phyloP scores from a whole-genome alignment of 2,888 invertebrate genomes.

The Phania funesta region DNA sequence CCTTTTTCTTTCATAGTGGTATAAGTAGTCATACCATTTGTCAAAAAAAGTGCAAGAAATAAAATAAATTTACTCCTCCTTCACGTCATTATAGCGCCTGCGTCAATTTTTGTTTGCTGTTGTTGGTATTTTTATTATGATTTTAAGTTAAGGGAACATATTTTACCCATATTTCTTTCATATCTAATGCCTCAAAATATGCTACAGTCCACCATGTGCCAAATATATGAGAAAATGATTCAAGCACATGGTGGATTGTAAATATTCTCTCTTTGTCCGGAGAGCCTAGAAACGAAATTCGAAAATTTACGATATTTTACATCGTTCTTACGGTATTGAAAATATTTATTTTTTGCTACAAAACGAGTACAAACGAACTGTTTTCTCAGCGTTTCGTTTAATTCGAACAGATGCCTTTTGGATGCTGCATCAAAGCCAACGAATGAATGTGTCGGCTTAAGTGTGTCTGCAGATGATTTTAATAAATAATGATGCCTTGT shows the following conservation, averaged over 20 bases:
- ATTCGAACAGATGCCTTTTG: conserved; percentile 56
- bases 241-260: conserved; percentile 76
- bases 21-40: conserved; percentile 79
- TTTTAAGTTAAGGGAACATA: conserved; percentile 45
- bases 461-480: conserved; percentile 37
- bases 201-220: conserved; percentile 75
- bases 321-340: conserved; percentile 37
- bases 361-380: conserved; percentile 57
- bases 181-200: conserved; percentile 37
- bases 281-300: conserved; percentile 1
- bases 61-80: conserved; percentile 76
- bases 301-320: conserved; percentile 42
- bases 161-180: conserved; percentile 34
- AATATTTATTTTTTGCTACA: not conserved
- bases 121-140: conserved; percentile 15
- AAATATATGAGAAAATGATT: conserved; percentile 24
- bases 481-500: conserved; percentile 60
- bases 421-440: conserved; percentile 30
- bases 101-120: conserved; percentile 44
- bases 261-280: no score
- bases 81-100: conserved; percentile 74
- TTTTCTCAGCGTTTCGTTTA: conserved; percentile 24
- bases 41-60: conserved; percentile 72
- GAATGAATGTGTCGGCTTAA: conserved; percentile 7
- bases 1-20: conserved; percentile 60